Evolutionary conservation across 2,113 vertebrate species (phyloP).

Genomic region (Alethe diademata): DNA sequence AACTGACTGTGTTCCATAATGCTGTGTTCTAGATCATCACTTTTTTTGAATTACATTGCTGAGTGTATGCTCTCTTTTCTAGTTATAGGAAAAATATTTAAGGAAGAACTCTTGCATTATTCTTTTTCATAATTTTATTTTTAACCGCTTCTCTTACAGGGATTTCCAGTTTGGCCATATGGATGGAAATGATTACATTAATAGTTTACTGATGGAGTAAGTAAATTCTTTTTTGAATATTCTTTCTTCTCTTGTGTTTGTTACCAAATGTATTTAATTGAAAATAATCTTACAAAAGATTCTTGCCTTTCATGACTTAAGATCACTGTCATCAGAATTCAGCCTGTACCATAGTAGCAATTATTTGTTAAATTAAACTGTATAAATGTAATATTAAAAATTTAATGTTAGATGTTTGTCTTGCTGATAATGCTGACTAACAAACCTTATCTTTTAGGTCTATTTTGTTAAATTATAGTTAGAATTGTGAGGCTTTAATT

Average conservation of each 20-base stretch:
- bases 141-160: constrained; percentile 1
- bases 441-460: background rate
- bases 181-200: constrained; percentile 97
- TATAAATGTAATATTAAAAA: background rate
- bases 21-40: background rate
- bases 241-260: background rate
- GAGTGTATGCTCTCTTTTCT: background rate
- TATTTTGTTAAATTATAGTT: background rate
- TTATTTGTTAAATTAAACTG: background rate
- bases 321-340: background rate
- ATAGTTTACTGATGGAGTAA: constrained; percentile 98
- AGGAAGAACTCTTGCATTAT: background rate
- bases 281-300: background rate
- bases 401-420: background rate
- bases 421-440: background rate
- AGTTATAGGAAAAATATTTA: background rate
- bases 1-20: background rate
- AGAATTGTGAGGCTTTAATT: background rate
- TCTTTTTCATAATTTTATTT: background rate
- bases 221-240: constrained; percentile 53
- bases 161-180: constrained; percentile 98
- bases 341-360: background rate
- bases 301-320: background rate
- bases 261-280: background rate
- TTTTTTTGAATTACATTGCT: background rate